phyloP scores from a whole-genome alignment of 2,113 vertebrate species.

The Pogonocichla stellata region DNA sequence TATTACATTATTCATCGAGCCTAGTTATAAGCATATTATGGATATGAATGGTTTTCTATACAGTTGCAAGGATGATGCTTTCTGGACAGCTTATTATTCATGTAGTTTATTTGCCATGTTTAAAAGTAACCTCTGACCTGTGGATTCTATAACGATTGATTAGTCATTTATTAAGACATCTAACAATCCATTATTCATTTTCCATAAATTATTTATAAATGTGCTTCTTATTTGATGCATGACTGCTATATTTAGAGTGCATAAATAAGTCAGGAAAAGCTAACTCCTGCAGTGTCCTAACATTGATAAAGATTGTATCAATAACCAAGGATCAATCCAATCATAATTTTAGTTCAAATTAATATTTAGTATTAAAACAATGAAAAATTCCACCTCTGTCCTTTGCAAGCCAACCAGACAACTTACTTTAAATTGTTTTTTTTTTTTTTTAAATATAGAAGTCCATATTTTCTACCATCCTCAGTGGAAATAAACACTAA shows the following conservation, averaged over 20 bases:
- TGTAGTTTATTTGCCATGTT: constrained; percentile 41
- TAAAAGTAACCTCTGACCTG: constrained; percentile 41
- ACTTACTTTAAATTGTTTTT: not conserved
- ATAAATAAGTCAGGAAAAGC: constrained; percentile 30
- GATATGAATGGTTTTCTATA: not conserved
- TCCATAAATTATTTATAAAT: constrained; percentile 54
- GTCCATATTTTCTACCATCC: not conserved
- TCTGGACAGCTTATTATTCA: constrained; percentile 45
- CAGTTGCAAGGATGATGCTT: not conserved
- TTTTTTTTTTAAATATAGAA: not conserved
- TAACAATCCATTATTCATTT: constrained; percentile 54
- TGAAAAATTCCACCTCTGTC: not conserved
- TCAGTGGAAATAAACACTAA: not conserved
- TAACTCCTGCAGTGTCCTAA: constrained; percentile 12
- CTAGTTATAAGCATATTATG: not conserved
- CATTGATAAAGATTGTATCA: not conserved
- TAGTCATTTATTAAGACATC: constrained; percentile 52
- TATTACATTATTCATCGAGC: not conserved
- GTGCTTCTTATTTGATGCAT: constrained; percentile 36
- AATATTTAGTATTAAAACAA: not conserved
- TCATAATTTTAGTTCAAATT: not conserved
- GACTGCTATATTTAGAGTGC: constrained; percentile 40
- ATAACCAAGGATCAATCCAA: not conserved
- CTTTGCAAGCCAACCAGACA: not conserved
- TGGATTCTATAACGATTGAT: constrained; percentile 44